Percentiles rank a stretch among this genome's conserved stretches.
phyloP scores from a whole-genome alignment of 2,888 invertebrate species.

The Coelinius sp. region DNA sequence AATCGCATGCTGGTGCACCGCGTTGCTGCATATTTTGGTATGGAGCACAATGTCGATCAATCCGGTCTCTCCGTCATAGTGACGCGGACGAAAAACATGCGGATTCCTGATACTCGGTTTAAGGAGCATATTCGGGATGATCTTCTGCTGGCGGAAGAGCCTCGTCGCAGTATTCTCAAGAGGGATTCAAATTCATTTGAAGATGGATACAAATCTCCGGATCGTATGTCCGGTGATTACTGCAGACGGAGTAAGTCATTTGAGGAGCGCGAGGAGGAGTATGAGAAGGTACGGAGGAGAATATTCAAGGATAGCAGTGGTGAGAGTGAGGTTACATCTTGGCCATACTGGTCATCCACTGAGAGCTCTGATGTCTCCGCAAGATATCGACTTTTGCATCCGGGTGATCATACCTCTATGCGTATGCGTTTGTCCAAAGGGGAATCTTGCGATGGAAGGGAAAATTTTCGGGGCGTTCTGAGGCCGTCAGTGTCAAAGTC shows the following conservation, averaged over 20 bases:
- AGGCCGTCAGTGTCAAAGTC: conserved; percentile 81
- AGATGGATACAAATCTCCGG: conserved; percentile 74
- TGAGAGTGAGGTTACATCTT: conserved; percentile 64
- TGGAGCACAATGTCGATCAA: conserved; percentile 94
- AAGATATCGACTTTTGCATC: conserved; percentile 63
- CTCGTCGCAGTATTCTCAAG: conserved; percentile 85
- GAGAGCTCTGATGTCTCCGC: conserved; percentile 66
- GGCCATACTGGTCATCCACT: conserved; percentile 68
- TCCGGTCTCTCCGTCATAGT: conserved; percentile 86
- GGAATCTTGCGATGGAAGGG: conserved; percentile 72
- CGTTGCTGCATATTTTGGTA: conserved; percentile 92
- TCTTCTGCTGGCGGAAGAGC: conserved; percentile 77
- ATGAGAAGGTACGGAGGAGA: conserved; percentile 86
- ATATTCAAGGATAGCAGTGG: conserved; percentile 80
- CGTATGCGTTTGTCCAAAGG: conserved; percentile 71
- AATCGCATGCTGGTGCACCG: conserved; percentile 97
- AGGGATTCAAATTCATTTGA: conserved; percentile 81
- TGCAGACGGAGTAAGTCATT: conserved; percentile 86
- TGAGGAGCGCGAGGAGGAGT: conserved; percentile 93
- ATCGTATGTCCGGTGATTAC: conserved; percentile 76
- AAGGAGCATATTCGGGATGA: conserved; percentile 80
- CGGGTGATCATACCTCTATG: conserved; percentile 63
- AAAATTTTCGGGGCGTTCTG: conserved; percentile 68
- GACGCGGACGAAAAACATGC: conserved; percentile 82
- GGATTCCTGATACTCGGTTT: conserved; percentile 81